Percentiles rank a stretch among this genome's conserved stretches.
Conservation (phyloP, 2,113 vertebrate species). For the Pogonocichla stellata region DNA sequence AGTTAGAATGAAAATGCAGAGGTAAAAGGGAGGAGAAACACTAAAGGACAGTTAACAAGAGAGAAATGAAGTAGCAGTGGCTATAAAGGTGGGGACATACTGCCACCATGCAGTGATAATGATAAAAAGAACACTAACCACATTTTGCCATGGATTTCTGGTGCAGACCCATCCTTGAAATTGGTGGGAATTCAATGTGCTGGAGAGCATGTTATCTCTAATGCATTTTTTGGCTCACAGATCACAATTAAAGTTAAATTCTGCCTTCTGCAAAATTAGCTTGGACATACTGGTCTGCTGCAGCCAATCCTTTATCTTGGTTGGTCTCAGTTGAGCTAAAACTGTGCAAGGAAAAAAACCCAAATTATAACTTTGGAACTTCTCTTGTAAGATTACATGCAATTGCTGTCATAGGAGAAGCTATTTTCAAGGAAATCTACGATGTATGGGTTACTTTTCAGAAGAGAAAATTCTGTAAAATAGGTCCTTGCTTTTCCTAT, state of each 20-base stretch:
- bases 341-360: background rate
- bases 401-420: background rate
- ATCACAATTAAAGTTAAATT: conserved; percentile 60
- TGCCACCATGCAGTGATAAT: conserved; percentile 24
- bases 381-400: background rate
- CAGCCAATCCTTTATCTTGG: background rate
- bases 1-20: background rate
- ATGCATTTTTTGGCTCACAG: conserved; percentile 53
- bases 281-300: conserved; percentile 8
- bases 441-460: background rate
- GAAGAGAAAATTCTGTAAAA: background rate
- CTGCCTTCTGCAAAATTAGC: conserved; percentile 52
- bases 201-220: background rate
- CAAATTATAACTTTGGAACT: background rate
- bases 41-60: background rate
- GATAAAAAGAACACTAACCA: background rate
- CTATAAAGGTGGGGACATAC: background rate
- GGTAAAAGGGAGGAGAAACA: background rate
- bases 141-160: background rate
- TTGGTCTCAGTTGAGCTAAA: background rate
- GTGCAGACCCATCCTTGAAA: conserved; percentile 50
- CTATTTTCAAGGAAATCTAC: background rate
- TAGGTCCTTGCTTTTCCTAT: background rate
- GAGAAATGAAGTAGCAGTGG: background rate
- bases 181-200: conserved; percentile 37